A percentile compares a stretch with the other conserved stretches of the same genome.
phyloP scores from a whole-genome alignment of 2,797 vertebrate genomes.

The Sebastes steindachneri region DNA sequence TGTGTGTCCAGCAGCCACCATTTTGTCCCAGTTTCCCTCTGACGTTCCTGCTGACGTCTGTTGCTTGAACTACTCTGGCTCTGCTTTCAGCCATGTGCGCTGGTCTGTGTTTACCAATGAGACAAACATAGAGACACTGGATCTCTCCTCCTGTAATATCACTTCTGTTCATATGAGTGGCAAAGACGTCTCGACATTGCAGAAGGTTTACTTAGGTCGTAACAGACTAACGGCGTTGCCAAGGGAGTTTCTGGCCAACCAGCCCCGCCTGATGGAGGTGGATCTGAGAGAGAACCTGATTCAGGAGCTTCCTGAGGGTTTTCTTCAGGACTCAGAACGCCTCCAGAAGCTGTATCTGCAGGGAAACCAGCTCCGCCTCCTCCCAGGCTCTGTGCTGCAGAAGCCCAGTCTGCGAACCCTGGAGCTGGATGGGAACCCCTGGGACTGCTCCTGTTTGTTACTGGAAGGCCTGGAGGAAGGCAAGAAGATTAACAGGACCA shows the following conservation, averaged over 20 bases:
- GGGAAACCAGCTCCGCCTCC: slow-evolving; percentile 79
- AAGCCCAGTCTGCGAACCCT: slow-evolving; percentile 79
- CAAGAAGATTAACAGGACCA: slow-evolving; percentile 49
- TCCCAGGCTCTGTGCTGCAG: slow-evolving; percentile 78
- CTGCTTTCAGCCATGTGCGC: slow-evolving; percentile 76
- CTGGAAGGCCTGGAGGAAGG: slow-evolving; percentile 73
- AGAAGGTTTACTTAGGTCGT: slow-evolving; percentile 81
- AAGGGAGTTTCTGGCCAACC: slow-evolving; percentile 80
- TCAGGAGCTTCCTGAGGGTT: slow-evolving; percentile 79
- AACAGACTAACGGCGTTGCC: slow-evolving; percentile 85
- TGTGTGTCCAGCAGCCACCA: slow-evolving; percentile 78
- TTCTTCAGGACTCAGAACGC: slow-evolving; percentile 82
- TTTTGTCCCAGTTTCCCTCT: slow-evolving; percentile 75
- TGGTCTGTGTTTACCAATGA: slow-evolving; percentile 81
- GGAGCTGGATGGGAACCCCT: slow-evolving; percentile 85
- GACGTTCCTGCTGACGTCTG: slow-evolving; percentile 71
- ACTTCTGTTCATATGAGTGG: slow-evolving; percentile 52
- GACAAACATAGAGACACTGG: slow-evolving; percentile 78
- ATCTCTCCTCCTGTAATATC: slow-evolving; percentile 87
- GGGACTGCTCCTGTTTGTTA: slow-evolving; percentile 88
- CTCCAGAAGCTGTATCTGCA: slow-evolving; percentile 82
- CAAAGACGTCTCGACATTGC: slow-evolving; percentile 54
- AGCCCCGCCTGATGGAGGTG: slow-evolving; percentile 79
- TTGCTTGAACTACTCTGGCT: slow-evolving; percentile 89
- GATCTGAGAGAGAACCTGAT: slow-evolving; percentile 85